Percentiles rank a stretch among this genome's conserved stretches.
Evolutionary conservation across 2,888 invertebrate species (phyloP).

Genomic region (Callinectes sapidus): DNA sequence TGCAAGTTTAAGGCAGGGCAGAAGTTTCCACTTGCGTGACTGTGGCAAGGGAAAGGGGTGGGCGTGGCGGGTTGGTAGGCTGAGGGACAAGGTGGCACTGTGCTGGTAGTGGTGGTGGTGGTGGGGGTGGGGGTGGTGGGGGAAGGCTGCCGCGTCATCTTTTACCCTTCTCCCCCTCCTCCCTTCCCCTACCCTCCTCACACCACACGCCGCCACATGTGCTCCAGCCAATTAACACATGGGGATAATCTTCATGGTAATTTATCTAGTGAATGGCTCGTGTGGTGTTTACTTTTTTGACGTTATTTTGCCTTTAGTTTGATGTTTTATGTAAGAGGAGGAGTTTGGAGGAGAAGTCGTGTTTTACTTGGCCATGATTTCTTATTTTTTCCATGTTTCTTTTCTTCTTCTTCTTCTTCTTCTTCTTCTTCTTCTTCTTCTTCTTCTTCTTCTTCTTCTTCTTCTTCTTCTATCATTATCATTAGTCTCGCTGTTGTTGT

Average conservation of each 20-base stretch:
- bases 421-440: no score
- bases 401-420: no score
- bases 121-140: no score
- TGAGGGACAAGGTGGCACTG: not conserved
- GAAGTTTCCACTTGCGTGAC: not conserved
- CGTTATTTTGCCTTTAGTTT: not conserved
- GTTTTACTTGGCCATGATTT: no score
- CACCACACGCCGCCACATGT: slow-evolving; percentile 1
- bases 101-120: not conserved
- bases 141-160: not conserved
- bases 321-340: no score
- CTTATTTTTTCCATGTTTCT: no score
- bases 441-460: no score
- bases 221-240: not conserved
- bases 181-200: not conserved
- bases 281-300: not conserved
- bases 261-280: not conserved
- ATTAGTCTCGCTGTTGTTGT: no score
- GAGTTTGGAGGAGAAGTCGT: no score
- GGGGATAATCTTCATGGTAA: not conserved
- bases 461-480: no score
- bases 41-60: not conserved
- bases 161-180: not conserved
- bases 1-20: not conserved
- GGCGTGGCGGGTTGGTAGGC: not conserved